A percentile compares a stretch with the other conserved stretches of the same genome.
phyloP scores from a whole-genome alignment of 2,797 vertebrate species.

The Xenops minutus region DNA sequence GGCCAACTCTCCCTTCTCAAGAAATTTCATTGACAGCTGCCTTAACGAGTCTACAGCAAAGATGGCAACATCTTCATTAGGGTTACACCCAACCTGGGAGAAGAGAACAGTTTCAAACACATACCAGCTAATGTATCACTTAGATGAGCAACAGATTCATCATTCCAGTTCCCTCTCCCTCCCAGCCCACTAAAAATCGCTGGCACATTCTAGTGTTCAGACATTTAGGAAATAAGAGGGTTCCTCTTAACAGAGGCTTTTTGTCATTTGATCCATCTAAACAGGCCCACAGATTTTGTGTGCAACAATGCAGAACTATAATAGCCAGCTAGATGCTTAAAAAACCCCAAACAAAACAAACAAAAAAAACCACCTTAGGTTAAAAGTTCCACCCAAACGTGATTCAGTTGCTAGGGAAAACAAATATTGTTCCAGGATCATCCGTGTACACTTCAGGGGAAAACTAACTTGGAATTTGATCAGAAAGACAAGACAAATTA shows the following conservation, averaged over 20 bases:
- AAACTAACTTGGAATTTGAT: background rate
- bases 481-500: background rate
- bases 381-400: background rate
- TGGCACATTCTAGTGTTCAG: background rate
- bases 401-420: background rate
- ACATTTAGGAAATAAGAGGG: background rate
- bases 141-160: background rate
- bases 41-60: constrained; percentile 94
- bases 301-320: background rate
- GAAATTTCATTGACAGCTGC: constrained; percentile 96
- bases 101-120: background rate
- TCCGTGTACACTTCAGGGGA: background rate
- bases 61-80: constrained; percentile 95
- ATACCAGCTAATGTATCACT: background rate
- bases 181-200: background rate
- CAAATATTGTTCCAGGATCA: background rate
- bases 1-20: constrained; percentile 95
- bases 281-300: background rate
- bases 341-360: too few relatives aligned
- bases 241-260: background rate
- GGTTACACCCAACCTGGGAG: constrained; percentile 92
- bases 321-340: background rate
- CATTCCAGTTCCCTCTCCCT: background rate
- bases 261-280: background rate
- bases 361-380: background rate